Conservation (phyloP, 2,113 vertebrate genomes). For the Oreochromis niloticus region DNA sequence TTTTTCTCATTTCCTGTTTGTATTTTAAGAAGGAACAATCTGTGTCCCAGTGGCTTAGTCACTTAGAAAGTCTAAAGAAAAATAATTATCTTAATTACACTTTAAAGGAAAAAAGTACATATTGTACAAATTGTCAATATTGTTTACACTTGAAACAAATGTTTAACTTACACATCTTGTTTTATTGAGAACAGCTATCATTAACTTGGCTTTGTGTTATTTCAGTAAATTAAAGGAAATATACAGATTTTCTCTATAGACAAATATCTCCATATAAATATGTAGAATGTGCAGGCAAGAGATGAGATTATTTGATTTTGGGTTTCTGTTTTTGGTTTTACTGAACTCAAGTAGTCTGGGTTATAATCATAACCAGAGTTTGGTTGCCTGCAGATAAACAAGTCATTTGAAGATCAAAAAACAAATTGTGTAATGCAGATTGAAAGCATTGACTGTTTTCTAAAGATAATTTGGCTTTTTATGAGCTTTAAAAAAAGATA, state of each 20-base stretch:
- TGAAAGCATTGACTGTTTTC: neutral
- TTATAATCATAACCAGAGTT: neutral
- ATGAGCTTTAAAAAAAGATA: neutral
- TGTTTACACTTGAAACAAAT: neutral
- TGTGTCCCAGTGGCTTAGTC: neutral
- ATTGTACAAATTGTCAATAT: neutral
- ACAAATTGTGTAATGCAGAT: neutral
- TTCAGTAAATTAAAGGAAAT: neutral
- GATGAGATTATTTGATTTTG: neutral
- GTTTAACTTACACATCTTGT: neutral
- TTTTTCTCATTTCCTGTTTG: neutral
- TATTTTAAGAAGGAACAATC: neutral
- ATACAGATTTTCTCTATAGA: neutral
- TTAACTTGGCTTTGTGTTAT: neutral
- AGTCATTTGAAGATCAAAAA: neutral
- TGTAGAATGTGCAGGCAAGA: neutral
- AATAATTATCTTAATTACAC: rapidly evolving
- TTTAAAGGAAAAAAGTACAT: neutral
- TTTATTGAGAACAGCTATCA: neutral
- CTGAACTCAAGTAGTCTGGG: neutral
- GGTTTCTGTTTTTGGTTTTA: neutral
- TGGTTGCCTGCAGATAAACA: neutral
- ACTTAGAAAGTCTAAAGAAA: neutral
- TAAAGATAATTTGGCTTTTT: neutral
- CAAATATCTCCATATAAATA: neutral